Evolutionary conservation across 2,888 invertebrate species (phyloP).

Genomic region (Epirrhoe tristata): DNA sequence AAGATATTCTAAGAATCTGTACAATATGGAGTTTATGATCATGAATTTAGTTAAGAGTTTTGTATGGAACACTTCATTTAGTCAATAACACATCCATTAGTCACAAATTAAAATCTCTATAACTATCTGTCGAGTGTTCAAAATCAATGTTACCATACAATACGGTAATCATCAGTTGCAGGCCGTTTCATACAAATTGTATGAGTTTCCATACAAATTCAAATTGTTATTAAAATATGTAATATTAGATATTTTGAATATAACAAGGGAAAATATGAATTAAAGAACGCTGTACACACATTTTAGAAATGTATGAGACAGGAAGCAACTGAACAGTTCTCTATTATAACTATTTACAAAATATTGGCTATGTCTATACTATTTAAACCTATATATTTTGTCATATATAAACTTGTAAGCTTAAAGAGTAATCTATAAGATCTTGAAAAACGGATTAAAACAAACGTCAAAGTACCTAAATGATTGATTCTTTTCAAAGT

Average conservation of each 20-base stretch:
- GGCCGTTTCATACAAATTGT: slow-evolving; percentile 22
- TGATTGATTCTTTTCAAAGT: too few relatives aligned
- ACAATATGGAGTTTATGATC: too few relatives aligned
- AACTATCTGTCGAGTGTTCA: slow-evolving; percentile 27
- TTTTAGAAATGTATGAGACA: slow-evolving; percentile 22
- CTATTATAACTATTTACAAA: slow-evolving; percentile 24
- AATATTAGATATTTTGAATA: not conserved
- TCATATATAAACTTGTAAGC: not conserved
- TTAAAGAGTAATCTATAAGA: not conserved
- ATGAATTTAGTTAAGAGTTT: too few relatives aligned
- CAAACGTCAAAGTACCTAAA: too few relatives aligned
- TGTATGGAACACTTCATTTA: slow-evolving; percentile 13
- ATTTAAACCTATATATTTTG: not conserved
- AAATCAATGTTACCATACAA: slow-evolving; percentile 26
- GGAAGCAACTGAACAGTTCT: slow-evolving; percentile 6
- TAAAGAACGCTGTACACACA: not conserved
- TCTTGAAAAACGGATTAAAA: too few relatives aligned
- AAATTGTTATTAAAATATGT: not conserved
- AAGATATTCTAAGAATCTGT: too few relatives aligned
- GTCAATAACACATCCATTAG: slow-evolving; percentile 18
- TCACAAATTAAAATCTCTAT: slow-evolving; percentile 22
- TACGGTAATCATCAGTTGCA: slow-evolving; percentile 20
- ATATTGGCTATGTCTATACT: slow-evolving; percentile 17
- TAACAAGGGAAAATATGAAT: not conserved
- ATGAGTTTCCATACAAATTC: slow-evolving; percentile 5